Conservation (phyloP, 2,797 vertebrate species). For the Arnoldichthys spilopterus region DNA sequence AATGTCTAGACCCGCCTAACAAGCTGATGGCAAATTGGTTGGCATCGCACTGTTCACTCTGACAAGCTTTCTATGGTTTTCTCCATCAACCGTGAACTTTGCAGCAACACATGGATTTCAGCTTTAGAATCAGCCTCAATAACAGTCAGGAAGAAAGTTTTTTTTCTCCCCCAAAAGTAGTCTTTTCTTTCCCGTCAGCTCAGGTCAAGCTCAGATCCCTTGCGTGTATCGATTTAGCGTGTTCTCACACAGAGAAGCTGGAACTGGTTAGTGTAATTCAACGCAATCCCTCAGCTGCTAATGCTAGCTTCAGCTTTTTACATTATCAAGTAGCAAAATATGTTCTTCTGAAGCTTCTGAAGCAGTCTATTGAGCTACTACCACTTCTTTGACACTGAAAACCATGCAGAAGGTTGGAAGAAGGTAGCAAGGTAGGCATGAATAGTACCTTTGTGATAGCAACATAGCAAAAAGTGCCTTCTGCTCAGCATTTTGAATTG, state of each 20-base stretch:
- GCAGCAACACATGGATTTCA: slow-evolving; percentile 10
- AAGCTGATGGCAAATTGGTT: neutral
- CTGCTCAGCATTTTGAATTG: slow-evolving; percentile 49
- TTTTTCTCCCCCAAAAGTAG: too few species aligned
- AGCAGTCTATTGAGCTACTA: neutral
- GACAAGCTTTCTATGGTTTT: slow-evolving; percentile 10
- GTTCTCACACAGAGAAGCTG: neutral
- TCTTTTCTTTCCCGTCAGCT: slow-evolving; percentile 32
- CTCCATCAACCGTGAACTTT: neutral
- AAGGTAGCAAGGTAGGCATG: slow-evolving; percentile 7
- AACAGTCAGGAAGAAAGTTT: neutral
- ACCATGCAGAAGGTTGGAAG: neutral
- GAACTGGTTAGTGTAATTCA: slow-evolving; percentile 14
- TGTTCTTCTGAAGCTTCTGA: neutral
- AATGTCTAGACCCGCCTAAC: slow-evolving; percentile 3
- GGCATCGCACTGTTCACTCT: neutral
- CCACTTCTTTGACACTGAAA: neutral
- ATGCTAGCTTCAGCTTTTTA: slow-evolving; percentile 22
- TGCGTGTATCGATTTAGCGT: slow-evolving; percentile 17
- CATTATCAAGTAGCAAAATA: slow-evolving; percentile 10
- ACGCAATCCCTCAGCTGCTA: neutral
- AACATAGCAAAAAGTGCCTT: neutral
- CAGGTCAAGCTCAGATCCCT: slow-evolving; percentile 24
- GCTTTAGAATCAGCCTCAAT: neutral
- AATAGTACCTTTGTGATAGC: slow-evolving; percentile 48